Conservation (phyloP, 2,797 vertebrate species). For the Zenarchopterus dispar region DNA sequence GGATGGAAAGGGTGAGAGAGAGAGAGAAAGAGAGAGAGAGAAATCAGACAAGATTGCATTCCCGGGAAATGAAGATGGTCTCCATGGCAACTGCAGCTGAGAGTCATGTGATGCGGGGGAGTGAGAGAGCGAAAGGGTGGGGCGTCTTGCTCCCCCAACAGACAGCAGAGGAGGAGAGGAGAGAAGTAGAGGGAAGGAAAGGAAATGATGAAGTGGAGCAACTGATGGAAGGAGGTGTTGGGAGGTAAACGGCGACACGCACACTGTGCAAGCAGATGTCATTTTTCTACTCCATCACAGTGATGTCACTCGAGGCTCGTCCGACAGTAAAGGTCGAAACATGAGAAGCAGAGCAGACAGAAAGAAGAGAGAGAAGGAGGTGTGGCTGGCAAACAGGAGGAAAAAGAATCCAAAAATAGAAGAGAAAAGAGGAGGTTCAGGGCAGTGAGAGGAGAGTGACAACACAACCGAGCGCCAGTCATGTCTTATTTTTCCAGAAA, state of each 20-base stretch:
- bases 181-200: constrained; percentile 32
- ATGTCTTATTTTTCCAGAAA: constrained; percentile 4
- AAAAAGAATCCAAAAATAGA: constrained; percentile 42
- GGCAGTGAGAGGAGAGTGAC: constrained; percentile 5
- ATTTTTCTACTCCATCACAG: constrained; percentile 1
- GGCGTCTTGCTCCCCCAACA: constrained; percentile 31
- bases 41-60: constrained; percentile 58
- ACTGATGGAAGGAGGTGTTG: neutral
- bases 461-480: constrained; percentile 7
- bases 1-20: constrained; percentile 29
- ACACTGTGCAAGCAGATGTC: neutral
- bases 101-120: constrained; percentile 82
- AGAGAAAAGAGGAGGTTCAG: constrained; percentile 8
- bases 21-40: constrained; percentile 23
- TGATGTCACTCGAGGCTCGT: constrained; percentile 5
- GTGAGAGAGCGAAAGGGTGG: constrained; percentile 55
- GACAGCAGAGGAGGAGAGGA: constrained; percentile 45
- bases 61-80: constrained; percentile 74
- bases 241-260: rapidly evolving
- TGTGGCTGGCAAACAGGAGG: constrained; percentile 28
- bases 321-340: constrained; percentile 1
- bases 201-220: constrained; percentile 32
- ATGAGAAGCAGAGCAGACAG: neutral
- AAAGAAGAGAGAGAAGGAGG: neutral
- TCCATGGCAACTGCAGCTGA: constrained; percentile 84